Conservation (phyloP, 2,113 vertebrate genomes). For the Vidua chalybeata region DNA sequence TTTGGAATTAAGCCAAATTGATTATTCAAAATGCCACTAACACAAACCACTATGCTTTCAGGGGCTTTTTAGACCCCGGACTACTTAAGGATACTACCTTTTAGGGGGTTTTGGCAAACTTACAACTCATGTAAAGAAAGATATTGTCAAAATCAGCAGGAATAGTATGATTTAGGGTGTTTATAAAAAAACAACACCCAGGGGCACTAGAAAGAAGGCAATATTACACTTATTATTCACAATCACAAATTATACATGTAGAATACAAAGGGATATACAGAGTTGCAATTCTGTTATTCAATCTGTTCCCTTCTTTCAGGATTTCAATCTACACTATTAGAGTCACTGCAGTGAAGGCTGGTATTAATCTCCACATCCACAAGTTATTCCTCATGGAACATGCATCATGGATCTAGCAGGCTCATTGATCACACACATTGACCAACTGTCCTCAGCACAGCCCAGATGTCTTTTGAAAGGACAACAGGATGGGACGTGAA, state of each 20-base stretch:
- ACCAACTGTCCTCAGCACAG: background rate
- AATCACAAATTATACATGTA: background rate
- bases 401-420: background rate
- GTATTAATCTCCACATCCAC: background rate
- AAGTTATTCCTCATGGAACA: background rate
- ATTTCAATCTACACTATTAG: background rate
- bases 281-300: background rate
- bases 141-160: background rate
- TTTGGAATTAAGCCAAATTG: background rate
- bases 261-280: background rate
- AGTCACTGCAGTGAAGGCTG: background rate
- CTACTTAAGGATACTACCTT: background rate
- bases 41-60: background rate
- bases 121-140: background rate
- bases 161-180: background rate
- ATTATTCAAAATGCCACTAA: background rate
- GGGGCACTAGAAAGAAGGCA: background rate
- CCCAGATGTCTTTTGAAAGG: background rate
- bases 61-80: background rate
- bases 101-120: background rate
- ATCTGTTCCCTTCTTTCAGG: background rate
- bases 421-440: background rate
- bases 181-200: background rate
- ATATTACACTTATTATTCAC: background rate
- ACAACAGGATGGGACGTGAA: background rate